Percentiles rank a stretch among this genome's conserved stretches.
These are phyloP conservation scores for Pteria penguin DNA, from an alignment of 2,888 invertebrate genomes.

Conservation along the genomic window DNA sequence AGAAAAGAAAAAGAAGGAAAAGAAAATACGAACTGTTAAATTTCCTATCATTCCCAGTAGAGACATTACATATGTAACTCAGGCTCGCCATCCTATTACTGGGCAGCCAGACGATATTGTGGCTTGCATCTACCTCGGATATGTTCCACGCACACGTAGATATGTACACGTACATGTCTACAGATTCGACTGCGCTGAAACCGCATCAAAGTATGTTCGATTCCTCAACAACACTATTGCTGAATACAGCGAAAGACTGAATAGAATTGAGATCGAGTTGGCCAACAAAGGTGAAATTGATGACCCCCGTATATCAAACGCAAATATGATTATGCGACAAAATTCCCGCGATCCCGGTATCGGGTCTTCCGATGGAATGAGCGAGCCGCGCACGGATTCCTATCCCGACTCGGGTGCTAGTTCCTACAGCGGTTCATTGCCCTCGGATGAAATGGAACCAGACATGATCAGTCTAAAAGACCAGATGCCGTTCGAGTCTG, in stretches of 20 bases:
- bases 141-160: constrained; percentile 95
- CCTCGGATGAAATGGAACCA: constrained; percentile 68
- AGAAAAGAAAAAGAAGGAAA: constrained; percentile 68
- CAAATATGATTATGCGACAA: constrained; percentile 4
- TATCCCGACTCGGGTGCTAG: constrained; percentile 67
- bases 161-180: constrained; percentile 97
- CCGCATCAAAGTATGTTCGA: constrained; percentile 91
- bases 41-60: constrained; percentile 82
- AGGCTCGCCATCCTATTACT: constrained; percentile 85
- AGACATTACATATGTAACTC: constrained; percentile 93
- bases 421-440: constrained; percentile 51
- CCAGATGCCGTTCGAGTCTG: constrained; percentile 88
- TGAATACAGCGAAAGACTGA: constrained; percentile 90
- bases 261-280: constrained; percentile 86
- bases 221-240: constrained; percentile 91
- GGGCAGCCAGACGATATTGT: constrained; percentile 90
- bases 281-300: constrained; percentile 68
- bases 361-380: constrained; percentile 56
- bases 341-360: constrained; percentile 32
- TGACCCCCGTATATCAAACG: constrained; percentile 42
- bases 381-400: constrained; percentile 59
- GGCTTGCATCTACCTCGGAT: constrained; percentile 93
- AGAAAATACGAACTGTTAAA: constrained; percentile 83
- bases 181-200: constrained; percentile 95
- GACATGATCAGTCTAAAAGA: constrained; percentile 69